Evolutionary conservation across 2,797 vertebrate species (phyloP).

Genomic region (Zalophus californianus): DNA sequence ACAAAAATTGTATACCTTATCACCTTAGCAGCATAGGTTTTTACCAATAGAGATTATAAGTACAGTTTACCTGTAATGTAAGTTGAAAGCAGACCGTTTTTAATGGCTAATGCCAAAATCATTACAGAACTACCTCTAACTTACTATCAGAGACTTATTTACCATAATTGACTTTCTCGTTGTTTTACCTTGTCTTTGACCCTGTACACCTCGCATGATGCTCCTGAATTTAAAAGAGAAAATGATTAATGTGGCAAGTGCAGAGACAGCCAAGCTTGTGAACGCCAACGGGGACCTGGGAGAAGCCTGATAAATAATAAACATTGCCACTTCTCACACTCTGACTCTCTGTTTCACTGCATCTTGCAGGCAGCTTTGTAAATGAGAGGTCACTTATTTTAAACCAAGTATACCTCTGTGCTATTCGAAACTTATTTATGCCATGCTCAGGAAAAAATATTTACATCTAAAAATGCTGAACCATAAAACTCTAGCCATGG

Average conservation of each 20-base stretch:
- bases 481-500: background rate
- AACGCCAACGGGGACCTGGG: background rate
- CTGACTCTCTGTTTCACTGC: background rate
- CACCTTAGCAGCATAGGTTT: slow-evolving; percentile 2
- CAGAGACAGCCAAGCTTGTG: background rate
- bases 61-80: slow-evolving; percentile 20
- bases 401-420: slow-evolving; percentile 68
- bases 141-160: slow-evolving; percentile 58
- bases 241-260: slow-evolving; percentile 49
- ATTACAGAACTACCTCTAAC: background rate
- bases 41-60: slow-evolving; percentile 44
- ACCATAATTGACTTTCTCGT: slow-evolving; percentile 73
- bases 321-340: background rate
- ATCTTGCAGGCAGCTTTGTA: background rate
- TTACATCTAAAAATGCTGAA: slow-evolving; percentile 80
- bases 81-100: slow-evolving; percentile 29
- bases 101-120: slow-evolving; percentile 45
- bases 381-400: slow-evolving; percentile 68
- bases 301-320: slow-evolving; percentile 53
- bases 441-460: slow-evolving; percentile 65
- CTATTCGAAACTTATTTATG: background rate
- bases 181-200: slow-evolving; percentile 70
- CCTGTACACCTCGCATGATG: background rate
- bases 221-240: slow-evolving; percentile 72
- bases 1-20: background rate